Evolutionary conservation across 2,888 invertebrate species (phyloP).

Genomic region (Habrosyne pyritoides): DNA sequence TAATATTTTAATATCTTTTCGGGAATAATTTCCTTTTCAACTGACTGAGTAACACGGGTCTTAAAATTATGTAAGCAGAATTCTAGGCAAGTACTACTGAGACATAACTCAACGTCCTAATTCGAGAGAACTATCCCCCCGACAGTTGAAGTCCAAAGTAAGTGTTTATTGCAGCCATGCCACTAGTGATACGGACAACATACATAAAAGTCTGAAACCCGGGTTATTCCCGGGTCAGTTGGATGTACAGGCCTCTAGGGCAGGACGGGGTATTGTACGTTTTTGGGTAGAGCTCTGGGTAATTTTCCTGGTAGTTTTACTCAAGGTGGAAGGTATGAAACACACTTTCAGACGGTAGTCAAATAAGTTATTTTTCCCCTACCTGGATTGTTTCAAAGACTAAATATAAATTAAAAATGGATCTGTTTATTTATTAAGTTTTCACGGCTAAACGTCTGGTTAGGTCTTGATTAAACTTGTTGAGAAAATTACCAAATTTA

Average conservation of each 20-base stretch:
- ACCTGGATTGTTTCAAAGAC: too few species aligned
- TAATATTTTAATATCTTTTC: too few species aligned
- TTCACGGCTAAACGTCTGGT: too few species aligned
- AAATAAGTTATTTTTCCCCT: too few species aligned
- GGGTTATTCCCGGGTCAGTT: constrained; percentile 16
- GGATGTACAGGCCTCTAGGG: constrained; percentile 29
- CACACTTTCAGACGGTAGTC: too few species aligned
- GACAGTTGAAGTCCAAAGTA: constrained; percentile 2
- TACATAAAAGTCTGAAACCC: constrained; percentile 8
- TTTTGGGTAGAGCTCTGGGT: neutral
- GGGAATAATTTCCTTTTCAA: too few species aligned
- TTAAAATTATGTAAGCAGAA: neutral
- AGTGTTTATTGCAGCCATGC: constrained; percentile 7
- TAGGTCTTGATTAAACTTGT: too few species aligned
- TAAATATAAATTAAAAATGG: too few species aligned
- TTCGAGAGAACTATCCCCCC: constrained; percentile 6
- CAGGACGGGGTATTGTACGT: neutral
- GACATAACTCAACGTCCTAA: neutral
- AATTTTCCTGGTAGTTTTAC: neutral
- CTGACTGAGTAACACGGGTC: too few species aligned
- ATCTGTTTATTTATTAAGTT: too few species aligned
- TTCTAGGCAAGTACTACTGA: neutral
- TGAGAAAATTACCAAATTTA: too few species aligned
- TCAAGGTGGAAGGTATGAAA: neutral
- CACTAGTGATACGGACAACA: constrained; percentile 1